Conservation (phyloP, 2,888 invertebrate species). For the Agelastica alni region DNA sequence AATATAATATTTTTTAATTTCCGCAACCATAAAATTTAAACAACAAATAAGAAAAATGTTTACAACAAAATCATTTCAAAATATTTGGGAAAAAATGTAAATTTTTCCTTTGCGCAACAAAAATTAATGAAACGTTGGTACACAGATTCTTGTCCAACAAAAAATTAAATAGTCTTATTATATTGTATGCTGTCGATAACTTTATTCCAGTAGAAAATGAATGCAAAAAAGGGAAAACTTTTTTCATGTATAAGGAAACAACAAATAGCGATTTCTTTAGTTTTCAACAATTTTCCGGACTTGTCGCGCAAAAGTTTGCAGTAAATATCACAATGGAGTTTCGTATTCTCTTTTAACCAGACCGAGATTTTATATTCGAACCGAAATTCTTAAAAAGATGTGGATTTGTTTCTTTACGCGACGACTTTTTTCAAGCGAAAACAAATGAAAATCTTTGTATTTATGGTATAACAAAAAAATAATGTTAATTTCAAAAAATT, state of each 20-base stretch:
- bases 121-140: too few species aligned
- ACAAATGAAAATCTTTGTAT: too few species aligned
- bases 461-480: too few species aligned
- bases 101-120: too few species aligned
- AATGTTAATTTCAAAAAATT: too few species aligned
- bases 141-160: too few species aligned
- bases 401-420: not conserved
- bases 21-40: too few species aligned
- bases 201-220: not conserved
- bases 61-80: too few species aligned
- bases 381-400: not conserved
- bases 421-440: not conserved
- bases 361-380: conserved; percentile 8
- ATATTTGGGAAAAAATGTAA: too few species aligned
- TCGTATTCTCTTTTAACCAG: conserved; percentile 4
- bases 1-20: too few species aligned
- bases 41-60: too few species aligned
- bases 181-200: not conserved
- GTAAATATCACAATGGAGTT: conserved; percentile 10
- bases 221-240: conserved; percentile 5
- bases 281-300: conserved; percentile 1
- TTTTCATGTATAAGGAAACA: conserved; percentile 15
- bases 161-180: too few species aligned
- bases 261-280: conserved; percentile 16
- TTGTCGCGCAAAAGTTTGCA: conserved; percentile 10